phyloP scores from a whole-genome alignment of 2,797 vertebrate genomes.

The Lates japonicus region DNA sequence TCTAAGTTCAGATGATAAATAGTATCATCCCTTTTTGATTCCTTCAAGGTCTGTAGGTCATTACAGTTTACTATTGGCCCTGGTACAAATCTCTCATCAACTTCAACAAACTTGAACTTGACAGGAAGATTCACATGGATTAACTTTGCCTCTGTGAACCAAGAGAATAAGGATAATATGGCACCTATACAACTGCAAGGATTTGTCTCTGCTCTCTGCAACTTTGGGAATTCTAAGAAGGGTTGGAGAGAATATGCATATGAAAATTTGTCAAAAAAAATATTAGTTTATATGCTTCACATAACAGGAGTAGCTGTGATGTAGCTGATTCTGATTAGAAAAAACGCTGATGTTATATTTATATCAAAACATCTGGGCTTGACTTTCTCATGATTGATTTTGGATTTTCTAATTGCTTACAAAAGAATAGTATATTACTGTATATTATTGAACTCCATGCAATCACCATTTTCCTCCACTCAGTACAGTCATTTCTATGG shows the following conservation, averaged over 20 bases:
- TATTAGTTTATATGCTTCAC: neutral
- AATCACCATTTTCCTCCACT: neutral
- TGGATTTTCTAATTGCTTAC: neutral
- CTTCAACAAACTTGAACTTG: neutral
- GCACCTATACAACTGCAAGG: neutral
- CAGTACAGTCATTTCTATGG: neutral
- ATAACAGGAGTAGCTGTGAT: neutral
- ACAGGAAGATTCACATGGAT: neutral
- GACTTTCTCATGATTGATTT: neutral
- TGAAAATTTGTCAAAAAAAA: conserved; percentile 9
- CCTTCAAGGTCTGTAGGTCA: neutral
- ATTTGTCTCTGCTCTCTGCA: neutral
- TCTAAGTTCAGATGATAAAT: neutral
- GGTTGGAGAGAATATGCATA: neutral
- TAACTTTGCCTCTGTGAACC: neutral
- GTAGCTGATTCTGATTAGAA: neutral
- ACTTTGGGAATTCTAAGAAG: neutral
- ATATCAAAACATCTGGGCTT: neutral
- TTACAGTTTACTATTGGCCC: neutral
- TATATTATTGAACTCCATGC: neutral
- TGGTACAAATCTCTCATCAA: neutral
- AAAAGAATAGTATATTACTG: neutral
- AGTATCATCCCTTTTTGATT: neutral
- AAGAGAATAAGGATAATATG: neutral
- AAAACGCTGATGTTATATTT: conserved; percentile 3